phyloP scores from a whole-genome alignment of 2,113 vertebrate species.

The Anthoscopus minutus region DNA sequence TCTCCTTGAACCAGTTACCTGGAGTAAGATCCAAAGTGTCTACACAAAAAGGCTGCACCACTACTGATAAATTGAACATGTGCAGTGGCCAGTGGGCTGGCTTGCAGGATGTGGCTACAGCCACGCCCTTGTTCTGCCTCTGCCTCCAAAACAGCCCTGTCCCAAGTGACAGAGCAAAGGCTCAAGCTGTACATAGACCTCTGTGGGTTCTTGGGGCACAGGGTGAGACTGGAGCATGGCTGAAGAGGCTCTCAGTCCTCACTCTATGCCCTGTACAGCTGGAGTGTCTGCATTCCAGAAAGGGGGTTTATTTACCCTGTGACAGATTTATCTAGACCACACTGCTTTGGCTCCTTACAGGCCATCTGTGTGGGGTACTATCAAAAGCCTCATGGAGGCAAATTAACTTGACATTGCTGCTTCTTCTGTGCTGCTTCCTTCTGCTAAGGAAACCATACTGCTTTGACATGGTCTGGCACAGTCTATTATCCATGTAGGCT shows the following conservation, averaged over 20 bases:
- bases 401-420: not conserved
- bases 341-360: not conserved
- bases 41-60: not conserved
- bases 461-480: not conserved
- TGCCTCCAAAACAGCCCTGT: not conserved
- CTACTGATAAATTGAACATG: not conserved
- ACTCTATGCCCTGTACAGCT: not conserved
- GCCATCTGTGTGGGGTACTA: not conserved
- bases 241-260: not conserved
- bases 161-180: not conserved
- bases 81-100: not conserved
- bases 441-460: not conserved
- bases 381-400: not conserved
- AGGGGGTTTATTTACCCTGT: not conserved
- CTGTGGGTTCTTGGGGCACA: fast-evolving
- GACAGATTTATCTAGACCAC: not conserved
- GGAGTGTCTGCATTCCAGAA: not conserved
- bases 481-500: not conserved
- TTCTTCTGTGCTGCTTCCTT: not conserved
- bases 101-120: not conserved
- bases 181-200: not conserved
- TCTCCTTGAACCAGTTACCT: not conserved
- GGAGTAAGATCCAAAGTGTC: not conserved
- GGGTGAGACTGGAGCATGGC: not conserved
- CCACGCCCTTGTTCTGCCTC: not conserved